phyloP scores from a whole-genome alignment of 2,797 vertebrate genomes.

The Girardinus metallicus region DNA sequence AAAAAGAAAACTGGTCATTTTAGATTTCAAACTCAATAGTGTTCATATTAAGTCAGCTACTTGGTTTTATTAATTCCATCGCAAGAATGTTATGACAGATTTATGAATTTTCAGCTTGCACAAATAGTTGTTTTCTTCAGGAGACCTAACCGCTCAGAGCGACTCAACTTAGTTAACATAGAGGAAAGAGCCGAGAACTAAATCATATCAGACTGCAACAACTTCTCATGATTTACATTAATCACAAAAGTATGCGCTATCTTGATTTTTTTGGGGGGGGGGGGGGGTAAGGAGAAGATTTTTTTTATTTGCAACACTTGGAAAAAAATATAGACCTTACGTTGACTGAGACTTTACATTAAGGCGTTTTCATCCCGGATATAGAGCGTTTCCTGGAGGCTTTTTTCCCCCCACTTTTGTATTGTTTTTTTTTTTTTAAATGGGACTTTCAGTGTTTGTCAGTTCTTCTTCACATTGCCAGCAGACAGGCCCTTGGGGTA shows the following conservation, averaged over 20 bases:
- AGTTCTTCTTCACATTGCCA: slow-evolving; percentile 39
- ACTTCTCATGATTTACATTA: background rate
- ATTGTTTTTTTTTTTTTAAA: slow-evolving; percentile 20
- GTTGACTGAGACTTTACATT: background rate
- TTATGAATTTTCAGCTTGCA: background rate
- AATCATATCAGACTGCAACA: background rate
- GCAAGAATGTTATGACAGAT: background rate
- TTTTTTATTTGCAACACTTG: background rate
- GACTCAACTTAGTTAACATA: background rate
- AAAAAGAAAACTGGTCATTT: background rate
- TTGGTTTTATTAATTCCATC: background rate
- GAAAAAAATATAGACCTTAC: background rate
- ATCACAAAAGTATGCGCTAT: background rate
- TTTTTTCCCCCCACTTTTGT: slow-evolving; percentile 4
- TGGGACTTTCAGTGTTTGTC: slow-evolving; percentile 49
- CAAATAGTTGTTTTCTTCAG: background rate
- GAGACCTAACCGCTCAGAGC: background rate
- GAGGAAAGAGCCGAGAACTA: background rate
- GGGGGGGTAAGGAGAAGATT: too few relatives aligned
- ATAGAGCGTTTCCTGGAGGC: background rate
- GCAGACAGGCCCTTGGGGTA: slow-evolving; percentile 45
- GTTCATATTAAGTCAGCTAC: background rate
- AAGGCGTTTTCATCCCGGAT: background rate
- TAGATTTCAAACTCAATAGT: background rate
- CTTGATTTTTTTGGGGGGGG: background rate